phyloP scores from a whole-genome alignment of 2,113 vertebrate genomes.

The Formicarius rufipectus region DNA sequence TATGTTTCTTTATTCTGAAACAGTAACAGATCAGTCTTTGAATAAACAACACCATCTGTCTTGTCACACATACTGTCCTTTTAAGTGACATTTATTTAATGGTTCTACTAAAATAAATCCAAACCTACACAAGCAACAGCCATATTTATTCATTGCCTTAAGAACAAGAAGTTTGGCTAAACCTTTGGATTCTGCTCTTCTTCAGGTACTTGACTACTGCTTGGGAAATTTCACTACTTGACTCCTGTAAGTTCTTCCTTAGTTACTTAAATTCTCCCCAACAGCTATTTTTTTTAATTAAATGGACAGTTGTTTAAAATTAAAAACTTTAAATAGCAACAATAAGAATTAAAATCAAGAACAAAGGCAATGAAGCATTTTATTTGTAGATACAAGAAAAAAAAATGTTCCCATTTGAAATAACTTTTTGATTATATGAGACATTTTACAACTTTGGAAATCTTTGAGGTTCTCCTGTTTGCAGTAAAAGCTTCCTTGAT shows the following conservation, averaged over 20 bases:
- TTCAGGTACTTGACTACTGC: neutral
- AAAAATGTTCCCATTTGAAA: neutral
- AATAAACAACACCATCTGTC: neutral
- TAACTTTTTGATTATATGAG: neutral
- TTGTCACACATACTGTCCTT: neutral
- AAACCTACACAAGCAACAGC: neutral
- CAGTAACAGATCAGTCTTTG: neutral
- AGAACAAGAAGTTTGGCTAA: neutral
- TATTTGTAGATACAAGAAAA: neutral
- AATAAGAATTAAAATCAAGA: neutral
- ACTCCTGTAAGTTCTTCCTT: neutral
- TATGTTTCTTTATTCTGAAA: neutral
- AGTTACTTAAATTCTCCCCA: neutral
- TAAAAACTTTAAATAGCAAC: neutral
- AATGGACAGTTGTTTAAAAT: neutral
- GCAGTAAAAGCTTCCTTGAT: neutral
- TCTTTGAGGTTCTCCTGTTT: neutral
- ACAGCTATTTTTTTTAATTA: neutral
- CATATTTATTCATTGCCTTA: neutral
- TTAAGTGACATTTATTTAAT: neutral
- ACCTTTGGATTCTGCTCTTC: neutral
- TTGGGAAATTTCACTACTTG: neutral
- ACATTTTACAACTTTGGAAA: neutral
- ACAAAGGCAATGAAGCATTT: neutral
- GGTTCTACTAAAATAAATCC: neutral